Base-by-base conservation (phyloP, 2,113 vertebrate genomes). In the Oryzias woworae region DNA sequence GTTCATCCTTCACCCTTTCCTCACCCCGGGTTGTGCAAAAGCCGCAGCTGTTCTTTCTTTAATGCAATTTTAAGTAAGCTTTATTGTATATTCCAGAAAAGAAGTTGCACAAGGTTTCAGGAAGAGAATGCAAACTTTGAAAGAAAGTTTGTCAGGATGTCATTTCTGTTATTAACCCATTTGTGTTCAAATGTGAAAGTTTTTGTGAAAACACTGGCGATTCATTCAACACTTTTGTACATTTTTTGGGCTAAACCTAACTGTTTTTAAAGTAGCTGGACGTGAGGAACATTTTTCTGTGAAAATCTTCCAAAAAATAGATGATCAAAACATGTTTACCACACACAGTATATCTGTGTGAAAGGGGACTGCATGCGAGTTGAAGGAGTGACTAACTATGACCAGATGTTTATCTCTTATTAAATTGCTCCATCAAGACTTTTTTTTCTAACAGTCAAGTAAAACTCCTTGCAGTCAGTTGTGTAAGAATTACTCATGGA, bases 31-130 rank as follows among this genome's bases (percentile, higher is more conserved):
- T 62, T 47, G 36, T 47, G 56, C 16, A 15, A 59, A 36, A 26
- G 51, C 48, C 52, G 59, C 88, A 89, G 88, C 88, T 89, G 86
- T 89, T 81, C 85, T 88, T 78, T 83, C 70, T 72, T 78, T 81
- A 28, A 28, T 58, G 26, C 57, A 42, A 55, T 56, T 61, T 69
- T 50, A 58, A 56, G 58, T 64, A 72, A 75, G 67, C 52, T 60
- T 23, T 44, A 73, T 23, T 14, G 36, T 36, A 36, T 12, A 10
- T 26, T 16, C 69, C 43, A 58, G 46, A 52, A 54, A 47, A 22
- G 53, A 7, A 18, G 63, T 69, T 10, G 36, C 12, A 10, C 8
- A 36, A 36, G 52, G 26, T 26, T 53, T 46, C 8, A 66, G 31
- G 12, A 64, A 47, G 44, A 23, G 14, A 3, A 53, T 36, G 36